Evolutionary conservation across 2,797 vertebrate genomes (phyloP), one percentile per base, ranked within the genome.

Genomic region (Bufotes viridis): DNA sequence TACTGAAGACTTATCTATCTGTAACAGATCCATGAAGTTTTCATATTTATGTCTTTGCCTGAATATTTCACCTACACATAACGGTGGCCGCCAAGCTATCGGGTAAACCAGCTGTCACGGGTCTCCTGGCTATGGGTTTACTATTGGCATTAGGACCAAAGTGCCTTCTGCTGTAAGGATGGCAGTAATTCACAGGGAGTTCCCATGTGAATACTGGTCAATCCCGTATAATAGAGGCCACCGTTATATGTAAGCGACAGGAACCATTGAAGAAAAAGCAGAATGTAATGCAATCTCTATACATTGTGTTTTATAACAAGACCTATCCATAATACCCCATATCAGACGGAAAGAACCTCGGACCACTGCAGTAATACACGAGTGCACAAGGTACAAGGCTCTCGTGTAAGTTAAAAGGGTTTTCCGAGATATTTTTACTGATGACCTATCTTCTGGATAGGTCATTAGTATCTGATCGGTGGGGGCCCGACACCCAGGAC

Each of bases 1-100:
- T 89, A 80, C 55, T 79, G 80, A 79, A 89, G 87, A 88, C 78
- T 22, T 88, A 17, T 86, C 51, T 51, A 49, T 86, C 26, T 86
- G 76, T 86, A 58, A 34, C 58, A 75, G 53, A 80, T 86, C 53
- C 26, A 24, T 84, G 20, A 42, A 34, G 17, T 79, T 29, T 76
- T 75, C 58, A 51, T 17, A 55, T 75, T 85, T 34, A n/a, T 57
- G 24, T 65, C 24, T 42, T 42, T 74, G 65, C 42, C 24, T 34
- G 53, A 63, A 65, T 24, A 18, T 51, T 13, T 86, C 75, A 69
- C 61, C 26, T 61, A 51, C 24, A 69, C 84, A 67, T 61, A 20
- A 15, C 18, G 58, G n/a, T 18, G 51, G 49, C 63, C 0, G 14
- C 12, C 53, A 34, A 7, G 29, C 18, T 82, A 69, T 49, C 0